Base-by-base conservation (phyloP, 1,140 invertebrate species). In the Lethocerus indicus region DNA sequence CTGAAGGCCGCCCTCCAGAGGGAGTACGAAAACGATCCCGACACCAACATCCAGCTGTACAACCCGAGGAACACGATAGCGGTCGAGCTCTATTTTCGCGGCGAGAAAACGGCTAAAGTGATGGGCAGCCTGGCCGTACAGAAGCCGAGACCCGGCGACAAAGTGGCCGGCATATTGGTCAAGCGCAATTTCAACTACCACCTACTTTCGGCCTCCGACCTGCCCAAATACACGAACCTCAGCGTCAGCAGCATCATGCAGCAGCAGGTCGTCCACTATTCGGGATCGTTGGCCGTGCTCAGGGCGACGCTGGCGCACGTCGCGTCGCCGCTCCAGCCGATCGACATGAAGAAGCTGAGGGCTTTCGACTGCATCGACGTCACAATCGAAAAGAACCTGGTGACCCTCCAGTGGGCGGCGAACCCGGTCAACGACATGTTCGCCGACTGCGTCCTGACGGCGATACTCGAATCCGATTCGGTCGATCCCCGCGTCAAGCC, bases 121-220 rank as follows among this genome's bases (percentile, higher is more conserved):
- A 94, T 98, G 78, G 94, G 94, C 0, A 75, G 74, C 7, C 65
- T 98, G 35, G 93, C 94, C 0, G 71, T 87, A 56, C 78, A 87
- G 35, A 78, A 77, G 23, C 85, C 90, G 0, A 75, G 76, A 59
- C 76, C 86, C 3, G 83, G 80, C 6, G 73, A 83, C 39, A 75
- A 75, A 44, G 67, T 98, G 2, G 91, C 90, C 7, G 96, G 95
- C 0, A 82, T 99, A 51, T 67, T 99, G 25, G 89, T 98, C 0
- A 97, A 97, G 63, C 74, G 92, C 29, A 98, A 99, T 65, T 99
- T 98, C 61, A 98, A 93, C 65, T 98, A 98, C 64, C 93, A 98
- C 64, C 74, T 99, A 48, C 65, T 99, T 40, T 81, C 85, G 5
- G 85, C 94, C 0, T 72, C 77, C 12, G 95, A 98, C 69, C 69